Base-by-base conservation (phyloP, 2,113 vertebrate species). In the Ptilorrhoa leucosticta region DNA sequence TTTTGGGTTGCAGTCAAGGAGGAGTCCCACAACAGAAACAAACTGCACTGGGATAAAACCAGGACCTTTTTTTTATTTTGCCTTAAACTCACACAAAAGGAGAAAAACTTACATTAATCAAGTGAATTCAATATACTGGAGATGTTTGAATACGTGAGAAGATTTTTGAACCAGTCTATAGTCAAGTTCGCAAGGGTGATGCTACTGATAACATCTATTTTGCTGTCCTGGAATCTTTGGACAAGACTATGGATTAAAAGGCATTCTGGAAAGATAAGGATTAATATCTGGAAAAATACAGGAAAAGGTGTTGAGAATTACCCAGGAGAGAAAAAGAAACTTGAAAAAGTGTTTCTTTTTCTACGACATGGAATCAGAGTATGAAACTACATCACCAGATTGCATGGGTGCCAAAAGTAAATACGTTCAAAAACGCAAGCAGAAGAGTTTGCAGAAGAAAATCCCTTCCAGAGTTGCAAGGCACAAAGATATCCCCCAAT, bases 151-250 rank as follows among this genome's bases (percentile, higher is more conserved):
- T 4, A 70, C 3, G 20, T 13, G 1, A 6, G 15, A 53, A 79
- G 11, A n/a, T 68, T 26, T 84, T 58, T 54, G 15, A 76, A 83
- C 58, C 6, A 28, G 5, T 42, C 13, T 50, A 0, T 31, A 47
- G 51, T 39, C 33, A 80, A 24, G 17, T 35, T 56, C 6, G 3
- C 33, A 39, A 78, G 21, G 2, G 2, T n/a, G 12, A 44, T 50
- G 6, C 0, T 76, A 24, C 26, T 30, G 16, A 72, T 31, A 86
- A 30, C 0, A 0, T 19, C 6, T 23, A 28, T 78, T 65, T 65
- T 22, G 57, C 16, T 54, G 10, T 83, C 13, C 18, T 86, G 33
- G 19, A 77, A 69, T 10, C 3, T 91, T 77, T 83, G 53, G 37
- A 48, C 22, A 75, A 85, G n/a, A 35, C 13, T n/a, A 13, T 42